phyloP scores from a whole-genome alignment of 2,113 vertebrate genomes.

The Pipa parva region DNA sequence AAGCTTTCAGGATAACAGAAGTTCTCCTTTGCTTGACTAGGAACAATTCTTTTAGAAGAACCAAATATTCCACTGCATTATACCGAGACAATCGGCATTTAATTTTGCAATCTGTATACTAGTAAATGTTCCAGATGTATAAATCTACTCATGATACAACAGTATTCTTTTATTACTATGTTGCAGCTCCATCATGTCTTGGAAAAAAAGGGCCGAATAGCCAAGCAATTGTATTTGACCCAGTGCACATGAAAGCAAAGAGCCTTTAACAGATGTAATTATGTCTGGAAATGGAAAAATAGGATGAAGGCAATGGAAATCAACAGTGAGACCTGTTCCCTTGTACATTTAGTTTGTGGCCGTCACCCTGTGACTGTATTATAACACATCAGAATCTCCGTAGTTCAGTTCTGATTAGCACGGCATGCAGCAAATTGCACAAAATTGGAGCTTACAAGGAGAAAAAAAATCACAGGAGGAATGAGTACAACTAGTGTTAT shows the following conservation, averaged over 20 bases:
- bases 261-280: background rate
- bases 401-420: conserved; percentile 27
- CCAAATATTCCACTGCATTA: too few relatives aligned
- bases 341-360: background rate
- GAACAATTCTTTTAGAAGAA: background rate
- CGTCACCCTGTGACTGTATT: background rate
- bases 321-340: background rate
- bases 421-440: conserved; percentile 18
- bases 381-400: conserved; percentile 12
- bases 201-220: background rate
- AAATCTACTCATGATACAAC: too few relatives aligned
- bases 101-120: too few relatives aligned
- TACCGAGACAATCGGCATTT: too few relatives aligned
- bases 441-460: conserved; percentile 15
- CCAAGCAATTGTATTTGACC: background rate
- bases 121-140: too few relatives aligned
- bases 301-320: background rate
- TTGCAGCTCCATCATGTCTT: too few relatives aligned
- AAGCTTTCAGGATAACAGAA: background rate
- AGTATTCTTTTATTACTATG: too few relatives aligned
- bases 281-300: background rate
- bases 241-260: background rate
- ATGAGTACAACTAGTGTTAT: background rate
- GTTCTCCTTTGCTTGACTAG: background rate
- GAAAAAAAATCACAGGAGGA: background rate